A percentile compares a stretch with the other conserved stretches of the same genome.
These are phyloP conservation scores for Gopherus flavomarginatus DNA, from an alignment of 2,113 vertebrate genomes.

Conservation along the genomic window DNA sequence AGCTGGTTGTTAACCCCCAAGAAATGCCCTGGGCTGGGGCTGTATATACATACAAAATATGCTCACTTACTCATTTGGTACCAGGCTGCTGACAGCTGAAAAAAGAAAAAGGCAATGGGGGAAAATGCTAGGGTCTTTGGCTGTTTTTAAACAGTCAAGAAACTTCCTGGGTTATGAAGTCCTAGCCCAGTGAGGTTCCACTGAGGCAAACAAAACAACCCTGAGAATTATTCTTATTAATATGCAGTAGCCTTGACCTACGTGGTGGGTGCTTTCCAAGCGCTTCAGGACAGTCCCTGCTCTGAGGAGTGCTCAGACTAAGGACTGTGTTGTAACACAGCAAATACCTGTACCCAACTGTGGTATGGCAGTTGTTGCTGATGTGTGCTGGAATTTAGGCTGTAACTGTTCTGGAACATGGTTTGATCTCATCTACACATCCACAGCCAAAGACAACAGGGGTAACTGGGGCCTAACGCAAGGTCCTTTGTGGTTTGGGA, in stretches of 20 bases:
- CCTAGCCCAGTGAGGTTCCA: not conserved
- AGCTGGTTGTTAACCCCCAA: slow-evolving; percentile 7
- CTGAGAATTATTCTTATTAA: not conserved
- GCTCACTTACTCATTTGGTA: not conserved
- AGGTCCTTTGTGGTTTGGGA: not conserved
- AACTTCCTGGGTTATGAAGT: not conserved
- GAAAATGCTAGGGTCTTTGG: accelerated
- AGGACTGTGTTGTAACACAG: not conserved
- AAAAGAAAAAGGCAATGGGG: not conserved
- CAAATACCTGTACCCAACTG: not conserved
- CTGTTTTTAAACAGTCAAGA: not conserved
- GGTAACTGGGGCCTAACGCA: not conserved
- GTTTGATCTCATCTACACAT: not conserved
- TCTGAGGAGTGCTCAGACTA: not conserved
- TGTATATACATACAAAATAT: not conserved
- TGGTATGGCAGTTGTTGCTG: not conserved
- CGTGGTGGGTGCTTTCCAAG: not conserved
- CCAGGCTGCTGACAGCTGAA: not conserved
- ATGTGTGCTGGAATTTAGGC: not conserved
- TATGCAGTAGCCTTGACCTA: not conserved
- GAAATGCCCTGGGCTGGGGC: slow-evolving; percentile 1
- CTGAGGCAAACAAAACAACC: not conserved
- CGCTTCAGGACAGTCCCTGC: not conserved
- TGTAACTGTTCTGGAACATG: not conserved
- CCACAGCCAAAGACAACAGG: not conserved